Conservation (phyloP, 2,113 vertebrate genomes). For the Calidris pygmaea region DNA sequence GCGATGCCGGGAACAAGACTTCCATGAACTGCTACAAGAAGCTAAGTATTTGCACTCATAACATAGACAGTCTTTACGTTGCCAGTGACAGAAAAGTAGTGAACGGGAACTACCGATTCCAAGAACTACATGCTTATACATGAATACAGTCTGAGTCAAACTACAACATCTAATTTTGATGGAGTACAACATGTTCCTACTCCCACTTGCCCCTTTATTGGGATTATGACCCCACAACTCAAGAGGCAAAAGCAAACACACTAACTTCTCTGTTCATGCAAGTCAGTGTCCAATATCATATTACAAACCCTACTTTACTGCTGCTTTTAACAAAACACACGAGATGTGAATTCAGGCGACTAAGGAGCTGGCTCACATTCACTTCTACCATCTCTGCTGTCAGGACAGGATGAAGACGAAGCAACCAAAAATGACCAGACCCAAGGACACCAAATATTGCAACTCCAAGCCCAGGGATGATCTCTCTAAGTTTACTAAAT, state of each 20-base stretch:
- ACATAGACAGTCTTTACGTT: background rate
- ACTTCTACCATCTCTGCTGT: background rate
- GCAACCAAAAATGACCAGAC: background rate
- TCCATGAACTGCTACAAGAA: background rate
- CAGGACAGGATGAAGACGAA: background rate
- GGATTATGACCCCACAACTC: background rate
- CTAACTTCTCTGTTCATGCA: background rate
- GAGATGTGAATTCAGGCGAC: background rate
- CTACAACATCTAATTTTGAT: background rate
- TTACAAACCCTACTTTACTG: background rate
- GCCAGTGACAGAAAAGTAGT: background rate
- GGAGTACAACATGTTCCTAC: background rate
- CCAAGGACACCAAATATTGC: background rate
- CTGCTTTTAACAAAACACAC: background rate
- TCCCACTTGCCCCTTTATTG: background rate
- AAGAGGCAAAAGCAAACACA: background rate
- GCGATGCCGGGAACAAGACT: background rate
- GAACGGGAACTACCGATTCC: background rate
- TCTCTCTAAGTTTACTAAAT: background rate
- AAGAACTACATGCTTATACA: background rate
- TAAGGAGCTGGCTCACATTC: background rate
- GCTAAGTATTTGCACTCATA: background rate
- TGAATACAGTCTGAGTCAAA: slow-evolving; percentile 6
- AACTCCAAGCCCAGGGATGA: background rate
- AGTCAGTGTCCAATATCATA: background rate